Evolutionary conservation across 1,140 invertebrate species (phyloP), one percentile per base, ranked within the genome.

Genomic region (Vanessa tameamea): DNA sequence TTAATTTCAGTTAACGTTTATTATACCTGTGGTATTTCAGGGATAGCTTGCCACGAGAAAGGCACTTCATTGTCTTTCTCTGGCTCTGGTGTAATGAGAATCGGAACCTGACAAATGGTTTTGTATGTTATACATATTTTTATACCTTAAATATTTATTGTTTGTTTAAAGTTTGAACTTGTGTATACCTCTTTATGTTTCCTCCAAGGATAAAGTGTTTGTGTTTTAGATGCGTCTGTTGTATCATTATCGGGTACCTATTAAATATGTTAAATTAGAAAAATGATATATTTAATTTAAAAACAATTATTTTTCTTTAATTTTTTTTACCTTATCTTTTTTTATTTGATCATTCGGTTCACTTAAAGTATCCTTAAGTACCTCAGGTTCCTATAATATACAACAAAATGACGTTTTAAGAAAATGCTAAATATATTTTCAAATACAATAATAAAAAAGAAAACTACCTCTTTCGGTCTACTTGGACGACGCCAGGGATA

Each of bases 11-110:
- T 5, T 23, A 57, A 20, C 7, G 16, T 57, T 23, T 83, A 20
- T 20, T 20, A 65, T 92, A 92, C 90, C 90, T 92, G 90, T 78
- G 90, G 90, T 78, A 92, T 87, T 87, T 92, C 90, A 72, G 90
- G 90, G 77, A 92, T 92, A 20, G 82, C 83, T 57, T 90, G 66
- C 90, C 90, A 91, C 73, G 90, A 92, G 77, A 92, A 92, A 59
- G 88, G 82, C 31, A 88, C 82, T 74, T 89, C 87, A n/a, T 78
- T 86, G 71, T 82, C 78, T 73, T 85, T 87, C 16, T 89, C 82
- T 48, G 82, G 77, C 69, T 86, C 83, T 20, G 86, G 77, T 67
- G 80, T 83, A 61, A 82, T 63, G n/a, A 87, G 57, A 59, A 73
- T 81, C 47, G 87, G 84, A 64, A 86, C 87, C 90, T 92, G 81